Evolutionary conservation across 2,888 invertebrate species (phyloP), one percentile per base, ranked within the genome.

Genomic region (Pandemis heparana): DNA sequence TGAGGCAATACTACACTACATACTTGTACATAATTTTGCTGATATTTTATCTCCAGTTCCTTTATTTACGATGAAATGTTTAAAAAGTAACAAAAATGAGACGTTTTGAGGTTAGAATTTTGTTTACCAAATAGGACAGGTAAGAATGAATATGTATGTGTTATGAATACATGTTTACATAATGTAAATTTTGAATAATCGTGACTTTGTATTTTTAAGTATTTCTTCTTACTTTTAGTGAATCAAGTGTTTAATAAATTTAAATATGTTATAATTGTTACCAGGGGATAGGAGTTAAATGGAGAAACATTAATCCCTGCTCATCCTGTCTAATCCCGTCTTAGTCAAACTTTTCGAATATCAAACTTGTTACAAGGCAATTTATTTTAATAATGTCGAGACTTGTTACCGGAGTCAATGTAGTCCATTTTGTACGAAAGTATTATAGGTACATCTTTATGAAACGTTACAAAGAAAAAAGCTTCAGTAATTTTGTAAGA

Each of bases 351-450:
- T 18, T 46, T 46, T 6, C 23, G 43, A 62, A 46, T 63, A 14
- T 23, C 23, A 63, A 63, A 63, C 63, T 46, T 63, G 32, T 63
- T 63, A n/a, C 23, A 46, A 14, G 63, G 5, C n/a, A 60, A 60
- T 38, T 60, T 38, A 32, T 60, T 60, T 38, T 6, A 60, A 38
- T 38, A n/a, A 60, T 18, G 12, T 23, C 56, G 1, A 56, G 12
- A 23, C 10, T 56, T 56, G 23, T 56, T 56, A 10, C 56, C 23
- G 12, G 23, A 56, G 56, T 56, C 23, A 53, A 18, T 18, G 9
- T 18, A 56, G 56, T 23, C 10, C 18, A 9, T 56, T 23, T 32
- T 32, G 23, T 32, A 32, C 23, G 23, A 32, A 32, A 32, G 23
- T 32, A 32, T 32, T 32, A 32, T 32, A 32, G 1, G 23, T 43